Evolutionary conservation across 1,140 invertebrate species (phyloP).

Genomic region (Elysia chlorotica): DNA sequence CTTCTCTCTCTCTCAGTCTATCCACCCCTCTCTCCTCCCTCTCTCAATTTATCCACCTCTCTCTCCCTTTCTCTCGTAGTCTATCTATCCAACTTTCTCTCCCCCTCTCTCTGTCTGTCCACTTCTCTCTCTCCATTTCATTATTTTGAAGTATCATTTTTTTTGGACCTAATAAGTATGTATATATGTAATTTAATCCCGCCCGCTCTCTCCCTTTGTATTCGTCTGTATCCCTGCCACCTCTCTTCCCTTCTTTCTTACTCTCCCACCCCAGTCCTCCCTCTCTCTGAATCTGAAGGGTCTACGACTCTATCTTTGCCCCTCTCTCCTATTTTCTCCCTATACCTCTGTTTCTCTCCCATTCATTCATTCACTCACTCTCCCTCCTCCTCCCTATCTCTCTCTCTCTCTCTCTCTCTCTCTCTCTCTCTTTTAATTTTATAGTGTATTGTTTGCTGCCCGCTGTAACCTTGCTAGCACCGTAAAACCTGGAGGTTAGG

Average conservation of each 20-base stretch:
- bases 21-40: not conserved
- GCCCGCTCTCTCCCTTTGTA: not conserved
- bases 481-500: no score
- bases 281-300: no score
- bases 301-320: slow-evolving; percentile 1
- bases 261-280: not conserved
- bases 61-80: no score
- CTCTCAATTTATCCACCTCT: no score
- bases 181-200: no score
- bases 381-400: not conserved
- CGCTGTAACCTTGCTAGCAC: no score
- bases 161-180: no score
- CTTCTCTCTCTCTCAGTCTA: not conserved
- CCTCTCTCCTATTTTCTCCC: not conserved
- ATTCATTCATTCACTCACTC: not conserved
- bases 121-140: no score
- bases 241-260: not conserved
- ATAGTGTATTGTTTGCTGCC: no score
- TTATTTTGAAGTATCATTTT: no score
- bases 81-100: no score
- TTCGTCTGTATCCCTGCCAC: not conserved
- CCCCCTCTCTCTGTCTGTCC: no score
- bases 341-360: not conserved
- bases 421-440: slow-evolving; percentile 1
- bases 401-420: not conserved